Evolutionary conservation across 1,140 invertebrate genomes (phyloP), one percentile per base, ranked within the genome.

Genomic region (Teleogryllus occipitalis): DNA sequence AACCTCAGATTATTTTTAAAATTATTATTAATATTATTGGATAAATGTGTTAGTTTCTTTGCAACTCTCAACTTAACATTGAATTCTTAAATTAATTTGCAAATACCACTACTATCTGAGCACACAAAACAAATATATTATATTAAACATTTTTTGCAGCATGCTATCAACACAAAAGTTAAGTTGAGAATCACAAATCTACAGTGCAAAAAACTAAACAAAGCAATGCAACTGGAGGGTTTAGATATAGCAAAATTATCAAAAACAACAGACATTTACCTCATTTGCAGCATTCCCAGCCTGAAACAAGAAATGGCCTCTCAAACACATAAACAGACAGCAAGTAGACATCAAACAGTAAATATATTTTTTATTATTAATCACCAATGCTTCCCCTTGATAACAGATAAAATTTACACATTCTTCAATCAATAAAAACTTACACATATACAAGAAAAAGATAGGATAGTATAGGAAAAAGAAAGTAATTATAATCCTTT

Each of bases 281-380:
- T 90, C 90, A 83, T 87, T 88, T 87, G 89, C 89, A 86, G 89
- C 88, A 87, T 90, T 90, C 87, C 87, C 89, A 86, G 90, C 89
- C 90, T 91, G 90, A 85, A 90, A 91, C 88, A 90, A 87, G 86
- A 88, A 85, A 81, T 77, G 76, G 79, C 75, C 77, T 81, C 81
- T 81, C 78, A 78, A 78, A 78, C 78, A 78, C 78, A 78, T 49
- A 78, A 49, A 78, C 48, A 78, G 8, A 77, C 47, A 77, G 76
- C 48, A 54, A 49, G 54, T 65, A 65, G 18, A 65, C 54, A 65
- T 14, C 54, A 65, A 39, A 65, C 7, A 65, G 18, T 65, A 65
- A 65, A 65, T 39, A 39, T 39, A 18, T 65, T 65, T 65, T 14
- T 14, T 65, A 65, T 65, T 65, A 1, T 65, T 14, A 14, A 14